Conservation (phyloP, 2,113 vertebrate species). For the Hiodon alosoides region DNA sequence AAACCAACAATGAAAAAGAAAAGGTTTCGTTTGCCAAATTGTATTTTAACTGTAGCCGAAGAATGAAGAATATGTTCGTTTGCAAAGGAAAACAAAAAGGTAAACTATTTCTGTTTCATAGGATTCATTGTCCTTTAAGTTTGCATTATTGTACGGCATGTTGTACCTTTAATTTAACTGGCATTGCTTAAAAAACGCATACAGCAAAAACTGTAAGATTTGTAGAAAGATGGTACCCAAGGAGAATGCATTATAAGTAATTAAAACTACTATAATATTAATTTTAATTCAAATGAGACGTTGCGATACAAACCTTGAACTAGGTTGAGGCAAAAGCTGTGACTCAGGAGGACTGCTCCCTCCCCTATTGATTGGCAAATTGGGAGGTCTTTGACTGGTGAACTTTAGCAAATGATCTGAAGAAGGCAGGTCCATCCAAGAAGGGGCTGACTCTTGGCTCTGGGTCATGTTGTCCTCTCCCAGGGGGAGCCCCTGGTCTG, state of each 20-base stretch:
- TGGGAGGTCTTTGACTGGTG: conserved; percentile 45
- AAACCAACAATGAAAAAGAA: conserved; percentile 6
- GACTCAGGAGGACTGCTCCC: conserved; percentile 23
- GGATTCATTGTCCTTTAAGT: neutral
- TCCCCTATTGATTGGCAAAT: conserved; percentile 26
- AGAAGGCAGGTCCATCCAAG: conserved; percentile 7
- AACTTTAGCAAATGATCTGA: conserved; percentile 44
- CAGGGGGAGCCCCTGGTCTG: neutral
- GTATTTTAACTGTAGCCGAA: neutral
- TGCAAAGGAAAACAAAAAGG: neutral
- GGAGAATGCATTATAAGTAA: no score
- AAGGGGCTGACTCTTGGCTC: neutral
- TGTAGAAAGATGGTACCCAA: no score
- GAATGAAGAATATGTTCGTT: neutral
- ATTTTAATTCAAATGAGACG: neutral
- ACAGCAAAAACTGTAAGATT: no score
- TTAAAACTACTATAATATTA: neutral
- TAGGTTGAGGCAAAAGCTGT: neutral
- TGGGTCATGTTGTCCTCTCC: neutral
- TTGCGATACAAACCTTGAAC: conserved; percentile 40
- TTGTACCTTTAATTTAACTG: no score
- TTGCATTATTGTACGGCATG: neutral
- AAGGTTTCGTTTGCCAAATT: neutral
- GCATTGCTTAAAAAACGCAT: no score
- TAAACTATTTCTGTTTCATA: neutral